Evolutionary conservation across 2,113 vertebrate genomes (phyloP).

Genomic region (Ellobius talpinus): DNA sequence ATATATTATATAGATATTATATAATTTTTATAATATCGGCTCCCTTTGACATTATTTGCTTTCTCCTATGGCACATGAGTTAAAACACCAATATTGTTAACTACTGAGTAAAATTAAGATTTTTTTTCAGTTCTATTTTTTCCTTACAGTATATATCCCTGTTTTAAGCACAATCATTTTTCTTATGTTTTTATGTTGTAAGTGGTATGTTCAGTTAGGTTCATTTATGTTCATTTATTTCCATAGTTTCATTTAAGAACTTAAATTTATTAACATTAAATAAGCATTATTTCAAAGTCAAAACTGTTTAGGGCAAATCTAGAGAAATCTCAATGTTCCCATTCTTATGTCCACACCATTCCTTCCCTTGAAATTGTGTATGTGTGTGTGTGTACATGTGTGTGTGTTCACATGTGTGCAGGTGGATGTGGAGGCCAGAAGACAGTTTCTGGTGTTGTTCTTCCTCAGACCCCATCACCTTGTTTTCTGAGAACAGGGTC

Average conservation of each 20-base stretch:
- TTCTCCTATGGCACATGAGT: slow-evolving; percentile 9
- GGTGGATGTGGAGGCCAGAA: neutral
- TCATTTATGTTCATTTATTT: slow-evolving; percentile 32
- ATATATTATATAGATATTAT: neutral
- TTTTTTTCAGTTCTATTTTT: slow-evolving; percentile 32
- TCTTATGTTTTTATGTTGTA: slow-evolving; percentile 17
- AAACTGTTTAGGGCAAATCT: neutral
- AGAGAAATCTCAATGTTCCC: neutral
- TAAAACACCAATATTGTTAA: slow-evolving; percentile 14
- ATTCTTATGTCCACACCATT: neutral
- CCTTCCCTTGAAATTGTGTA: neutral
- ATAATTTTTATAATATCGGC: slow-evolving; percentile 5
- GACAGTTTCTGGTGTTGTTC: neutral
- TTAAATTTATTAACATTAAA: slow-evolving; percentile 21
- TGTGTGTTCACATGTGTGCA: neutral
- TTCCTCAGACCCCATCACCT: neutral
- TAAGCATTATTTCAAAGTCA: neutral
- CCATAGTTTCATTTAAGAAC: neutral
- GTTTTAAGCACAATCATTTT: neutral
- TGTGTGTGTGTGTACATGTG: neutral
- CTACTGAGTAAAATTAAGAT: slow-evolving; percentile 34
- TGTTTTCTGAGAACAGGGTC: neutral
- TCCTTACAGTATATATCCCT: neutral
- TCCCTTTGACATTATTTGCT: slow-evolving; percentile 16
- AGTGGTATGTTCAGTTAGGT: neutral